These are phyloP conservation scores for Falco naumanni DNA, from an alignment of 2,797 vertebrate genomes.

Conservation along the genomic window DNA sequence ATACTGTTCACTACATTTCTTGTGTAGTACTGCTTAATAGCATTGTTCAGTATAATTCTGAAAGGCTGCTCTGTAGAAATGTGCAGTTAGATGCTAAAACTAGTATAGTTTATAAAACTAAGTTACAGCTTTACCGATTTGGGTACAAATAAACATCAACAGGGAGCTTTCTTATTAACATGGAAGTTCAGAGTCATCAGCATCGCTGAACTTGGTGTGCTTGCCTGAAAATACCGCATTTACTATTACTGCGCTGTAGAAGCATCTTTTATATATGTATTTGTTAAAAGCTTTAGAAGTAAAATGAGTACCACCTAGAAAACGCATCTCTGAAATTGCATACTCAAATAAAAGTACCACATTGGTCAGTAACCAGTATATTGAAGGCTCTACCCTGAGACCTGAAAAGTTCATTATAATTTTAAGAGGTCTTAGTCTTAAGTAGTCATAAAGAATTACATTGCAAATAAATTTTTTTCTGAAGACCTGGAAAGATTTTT, in stretches of 20 bases:
- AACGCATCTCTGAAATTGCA: neutral
- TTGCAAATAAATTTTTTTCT: neutral
- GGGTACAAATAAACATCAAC: neutral
- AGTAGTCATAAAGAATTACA: neutral
- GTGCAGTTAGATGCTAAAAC: conserved; percentile 31
- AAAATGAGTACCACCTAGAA: conserved; percentile 17
- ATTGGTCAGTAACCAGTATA: neutral
- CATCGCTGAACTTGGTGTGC: conserved; percentile 25
- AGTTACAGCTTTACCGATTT: conserved; percentile 10
- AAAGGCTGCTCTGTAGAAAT: conserved; percentile 11
- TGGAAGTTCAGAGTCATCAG: conserved; percentile 14
- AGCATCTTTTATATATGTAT: neutral
- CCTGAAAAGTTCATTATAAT: neutral
- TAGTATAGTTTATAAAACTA: neutral
- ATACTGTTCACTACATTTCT: conserved; percentile 39
- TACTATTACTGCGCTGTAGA: conserved; percentile 24
- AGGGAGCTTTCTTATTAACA: conserved; percentile 6
- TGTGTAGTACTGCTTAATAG: conserved; percentile 44
- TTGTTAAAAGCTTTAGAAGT: conserved; percentile 41
- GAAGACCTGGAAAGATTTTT: neutral
- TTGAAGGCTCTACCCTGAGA: neutral
- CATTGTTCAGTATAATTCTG: conserved; percentile 8
- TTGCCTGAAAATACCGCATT: conserved; percentile 46
- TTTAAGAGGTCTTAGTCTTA: conserved; percentile 2
- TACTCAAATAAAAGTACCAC: neutral